These are phyloP conservation scores for Protonibea diacanthus DNA, from an alignment of 2,797 vertebrate genomes.

Conservation along the genomic window DNA sequence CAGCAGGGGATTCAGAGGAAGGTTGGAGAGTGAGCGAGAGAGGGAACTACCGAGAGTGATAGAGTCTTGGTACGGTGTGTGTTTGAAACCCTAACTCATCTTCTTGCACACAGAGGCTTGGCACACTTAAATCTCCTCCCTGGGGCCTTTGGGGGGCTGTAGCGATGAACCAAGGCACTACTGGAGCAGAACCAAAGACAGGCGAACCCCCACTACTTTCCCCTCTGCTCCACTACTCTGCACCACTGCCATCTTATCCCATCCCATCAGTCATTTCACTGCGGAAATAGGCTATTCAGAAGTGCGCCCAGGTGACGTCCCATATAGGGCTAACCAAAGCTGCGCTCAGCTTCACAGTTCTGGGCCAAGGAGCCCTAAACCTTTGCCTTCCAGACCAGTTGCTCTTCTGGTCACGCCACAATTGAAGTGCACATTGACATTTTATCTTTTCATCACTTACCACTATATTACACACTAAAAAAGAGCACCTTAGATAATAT, in stretches of 20 bases:
- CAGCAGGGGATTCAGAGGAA: conserved; percentile 46
- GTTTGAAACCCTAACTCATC: conserved; percentile 72
- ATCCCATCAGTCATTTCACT: conserved; percentile 72
- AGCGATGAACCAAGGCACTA: conserved; percentile 64
- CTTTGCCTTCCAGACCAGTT: background rate
- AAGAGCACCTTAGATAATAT: conserved; percentile 5
- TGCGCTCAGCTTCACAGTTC: conserved; percentile 25
- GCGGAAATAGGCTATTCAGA: conserved; percentile 68
- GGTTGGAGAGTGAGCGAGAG: conserved; percentile 25
- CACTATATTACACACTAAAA: conserved; percentile 13
- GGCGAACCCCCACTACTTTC: conserved; percentile 51
- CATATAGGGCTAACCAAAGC: conserved; percentile 51
- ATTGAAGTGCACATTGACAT: conserved; percentile 37
- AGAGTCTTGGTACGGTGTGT: conserved; percentile 35
- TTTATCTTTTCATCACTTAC: conserved; percentile 13
- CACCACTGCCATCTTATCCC: conserved; percentile 60
- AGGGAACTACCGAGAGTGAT: conserved; percentile 43
- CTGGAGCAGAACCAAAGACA: conserved; percentile 70
- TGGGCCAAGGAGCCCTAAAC: conserved; percentile 22
- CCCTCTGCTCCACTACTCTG: conserved; percentile 48
- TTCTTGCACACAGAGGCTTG: conserved; percentile 70
- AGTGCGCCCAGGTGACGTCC: conserved; percentile 62
- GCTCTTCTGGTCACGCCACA: background rate
- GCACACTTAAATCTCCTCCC: conserved; percentile 75
- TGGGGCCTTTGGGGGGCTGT: conserved; percentile 48